A percentile compares a stretch with the other conserved stretches of the same genome.
These are phyloP conservation scores for Mormyrops attenuatus DNA, from an alignment of 2,797 vertebrate genomes.

Conservation along the genomic window DNA sequence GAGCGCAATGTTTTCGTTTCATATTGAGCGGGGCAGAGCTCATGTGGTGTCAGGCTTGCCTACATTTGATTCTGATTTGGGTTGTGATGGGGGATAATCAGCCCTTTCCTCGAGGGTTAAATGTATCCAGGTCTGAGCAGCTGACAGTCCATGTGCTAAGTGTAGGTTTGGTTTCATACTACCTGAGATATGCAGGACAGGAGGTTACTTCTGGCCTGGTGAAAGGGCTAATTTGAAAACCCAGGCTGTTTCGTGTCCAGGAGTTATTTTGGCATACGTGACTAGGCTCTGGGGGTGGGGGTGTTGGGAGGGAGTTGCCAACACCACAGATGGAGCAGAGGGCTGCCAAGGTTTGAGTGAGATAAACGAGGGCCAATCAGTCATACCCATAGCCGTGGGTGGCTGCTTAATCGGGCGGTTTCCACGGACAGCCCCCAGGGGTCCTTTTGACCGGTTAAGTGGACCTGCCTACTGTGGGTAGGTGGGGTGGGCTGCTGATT, in stretches of 20 bases:
- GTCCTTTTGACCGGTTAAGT: slow-evolving; percentile 67
- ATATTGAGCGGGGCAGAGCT: background rate
- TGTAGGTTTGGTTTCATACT: background rate
- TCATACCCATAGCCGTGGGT: slow-evolving; percentile 59
- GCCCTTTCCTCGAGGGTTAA: background rate
- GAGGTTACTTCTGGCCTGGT: background rate
- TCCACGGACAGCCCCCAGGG: slow-evolving; percentile 57
- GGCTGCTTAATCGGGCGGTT: slow-evolving; percentile 64
- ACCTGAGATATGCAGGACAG: background rate
- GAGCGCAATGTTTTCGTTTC: background rate
- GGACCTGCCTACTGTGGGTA: slow-evolving; percentile 62
- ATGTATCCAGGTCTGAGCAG: background rate
- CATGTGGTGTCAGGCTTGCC: background rate
- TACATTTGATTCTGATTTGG: background rate
- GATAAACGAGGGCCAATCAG: slow-evolving; percentile 65
- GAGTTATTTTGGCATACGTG: background rate
- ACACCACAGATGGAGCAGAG: slow-evolving; percentile 36
- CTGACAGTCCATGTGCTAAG: background rate
- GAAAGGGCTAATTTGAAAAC: background rate
- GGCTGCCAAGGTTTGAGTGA: slow-evolving; percentile 44
- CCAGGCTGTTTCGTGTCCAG: background rate
- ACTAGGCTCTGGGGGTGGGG: background rate
- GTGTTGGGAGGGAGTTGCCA: background rate
- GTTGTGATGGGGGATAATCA: background rate
- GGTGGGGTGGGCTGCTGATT: background rate